Evolutionary conservation across 2,888 invertebrate species (phyloP), one percentile per base, ranked within the genome.

Genomic region (Heliconius hortense): DNA sequence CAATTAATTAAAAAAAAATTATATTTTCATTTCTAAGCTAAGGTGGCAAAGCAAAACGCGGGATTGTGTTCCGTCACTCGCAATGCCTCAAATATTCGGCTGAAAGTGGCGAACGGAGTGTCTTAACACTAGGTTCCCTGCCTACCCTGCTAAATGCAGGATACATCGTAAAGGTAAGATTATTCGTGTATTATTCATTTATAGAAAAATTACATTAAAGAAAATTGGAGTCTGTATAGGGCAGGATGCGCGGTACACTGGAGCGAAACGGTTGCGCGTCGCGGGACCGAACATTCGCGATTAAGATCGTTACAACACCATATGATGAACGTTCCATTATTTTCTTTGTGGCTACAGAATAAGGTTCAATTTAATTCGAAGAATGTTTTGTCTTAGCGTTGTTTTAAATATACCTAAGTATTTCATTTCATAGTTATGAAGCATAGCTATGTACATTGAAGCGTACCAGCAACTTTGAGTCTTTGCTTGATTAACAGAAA

Each of bases 201-300:
- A 73, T 73, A 85, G 82, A 82, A 84, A 81, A 82, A 80, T 84
- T 84, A 82, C 87, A 88, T 86, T 69, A 69, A 82, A 85, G 88
- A 89, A 90, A 91, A 89, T 88, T 87, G 88, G 82, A 88, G 85
- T 88, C 86, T 87, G 87, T 87, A 83, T 80, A 83, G 87, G 69
- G 87, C 92, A 93, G 93, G 93, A 94, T 93, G 88, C 87, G 90
- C 93, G 92, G 88, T 82, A 92, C 93, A 90, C 86, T 91, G 91
- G 90, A 93, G 92, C 94, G 92, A 89, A 89, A 92, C 94, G 88
- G 93, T 90, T 90, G 90, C 89, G 93, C 90, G 86, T 88, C 86
- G 89, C 79, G 84, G 90, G 86, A 81, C 85, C 85, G 88, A 89
- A 89, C 86, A 84, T 86, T 86, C 84, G 81, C 81, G 83, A 85